Conservation (phyloP, 2,888 invertebrate genomes). For the Calliopum simillimum region DNA sequence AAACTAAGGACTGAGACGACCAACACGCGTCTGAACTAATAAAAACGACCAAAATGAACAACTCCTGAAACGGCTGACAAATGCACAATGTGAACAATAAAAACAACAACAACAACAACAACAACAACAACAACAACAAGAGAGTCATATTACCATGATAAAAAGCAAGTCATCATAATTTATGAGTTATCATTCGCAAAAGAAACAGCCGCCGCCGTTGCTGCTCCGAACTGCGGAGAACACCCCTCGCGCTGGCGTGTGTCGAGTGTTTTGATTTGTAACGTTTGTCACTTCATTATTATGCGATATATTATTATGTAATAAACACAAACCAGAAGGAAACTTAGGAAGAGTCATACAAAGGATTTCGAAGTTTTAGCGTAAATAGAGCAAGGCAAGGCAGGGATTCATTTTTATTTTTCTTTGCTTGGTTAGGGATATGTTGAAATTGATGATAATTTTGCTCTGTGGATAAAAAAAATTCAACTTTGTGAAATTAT, state of each 20-base stretch:
- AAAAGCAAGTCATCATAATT: constrained; percentile 51
- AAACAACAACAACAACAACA: constrained; percentile 23
- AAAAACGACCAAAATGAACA: constrained; percentile 21
- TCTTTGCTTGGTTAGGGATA: not conserved
- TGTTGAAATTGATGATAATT: constrained; percentile 1
- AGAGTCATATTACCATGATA: constrained; percentile 56
- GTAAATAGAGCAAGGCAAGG: constrained; percentile 19
- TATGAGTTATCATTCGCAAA: constrained; percentile 38
- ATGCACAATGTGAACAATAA: constrained; percentile 52
- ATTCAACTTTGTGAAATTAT: not conserved
- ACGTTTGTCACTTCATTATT: constrained; percentile 67
- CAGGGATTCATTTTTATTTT: not conserved
- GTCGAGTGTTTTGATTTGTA: constrained; percentile 66
- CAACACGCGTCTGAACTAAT: constrained; percentile 21
- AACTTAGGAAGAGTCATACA: not conserved
- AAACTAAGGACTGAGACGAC: constrained; percentile 11
- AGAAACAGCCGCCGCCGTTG: not conserved
- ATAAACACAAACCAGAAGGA: constrained; percentile 37
- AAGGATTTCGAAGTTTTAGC: not conserved
- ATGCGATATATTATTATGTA: constrained; percentile 60
- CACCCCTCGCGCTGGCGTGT: constrained; percentile 52
- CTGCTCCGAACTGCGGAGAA: constrained; percentile 27
- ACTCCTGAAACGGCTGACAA: constrained; percentile 60
- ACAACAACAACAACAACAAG: constrained; percentile 48
- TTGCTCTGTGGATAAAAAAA: no score